phyloP scores from a whole-genome alignment of 1,140 invertebrate species.

The Globodera ellingtonae region DNA sequence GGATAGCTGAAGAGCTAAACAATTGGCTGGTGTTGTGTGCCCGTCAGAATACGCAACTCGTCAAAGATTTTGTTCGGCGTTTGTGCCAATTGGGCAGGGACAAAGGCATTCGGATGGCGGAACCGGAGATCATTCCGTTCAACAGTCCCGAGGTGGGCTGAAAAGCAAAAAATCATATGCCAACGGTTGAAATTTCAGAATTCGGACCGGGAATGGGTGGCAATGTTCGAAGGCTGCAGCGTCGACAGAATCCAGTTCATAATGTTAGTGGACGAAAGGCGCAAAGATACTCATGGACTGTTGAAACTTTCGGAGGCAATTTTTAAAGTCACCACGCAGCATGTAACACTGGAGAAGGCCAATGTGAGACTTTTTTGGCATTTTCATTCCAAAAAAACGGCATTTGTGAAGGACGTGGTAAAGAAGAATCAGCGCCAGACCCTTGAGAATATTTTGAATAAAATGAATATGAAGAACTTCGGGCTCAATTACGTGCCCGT shows the following conservation, averaged over 20 bases:
- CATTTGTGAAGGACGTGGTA: conserved; percentile 27
- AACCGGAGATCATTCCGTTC: conserved; percentile 23
- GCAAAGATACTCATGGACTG: conserved; percentile 21
- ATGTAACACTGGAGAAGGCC: conserved; percentile 29
- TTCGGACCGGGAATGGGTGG: conserved; percentile 10
- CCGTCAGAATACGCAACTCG: neutral
- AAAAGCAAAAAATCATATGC: neutral
- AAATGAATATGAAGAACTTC: conserved; percentile 30
- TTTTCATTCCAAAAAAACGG: neutral
- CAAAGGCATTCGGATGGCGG: conserved; percentile 27
- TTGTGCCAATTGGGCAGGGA: conserved; percentile 24
- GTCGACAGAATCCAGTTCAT: conserved; percentile 20
- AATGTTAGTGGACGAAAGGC: conserved; percentile 26
- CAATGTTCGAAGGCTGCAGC: conserved; percentile 9
- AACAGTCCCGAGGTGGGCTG: conserved; percentile 10
- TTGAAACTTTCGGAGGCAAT: conserved; percentile 25
- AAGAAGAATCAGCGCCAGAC: conserved; percentile 31
- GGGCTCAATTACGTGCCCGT: conserved; percentile 35
- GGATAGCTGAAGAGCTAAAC: neutral
- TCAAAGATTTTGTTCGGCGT: conserved; percentile 4
- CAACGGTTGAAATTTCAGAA: conserved; percentile 6
- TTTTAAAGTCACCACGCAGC: conserved; percentile 25
- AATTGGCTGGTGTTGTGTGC: conserved; percentile 27
- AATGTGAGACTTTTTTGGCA: neutral
- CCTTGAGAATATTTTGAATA: conserved; percentile 35